Percentiles rank a stretch among this genome's conserved stretches.
These are phyloP conservation scores for Rhombomys opimus DNA, from an alignment of 2,113 vertebrate species.

Conservation along the genomic window DNA sequence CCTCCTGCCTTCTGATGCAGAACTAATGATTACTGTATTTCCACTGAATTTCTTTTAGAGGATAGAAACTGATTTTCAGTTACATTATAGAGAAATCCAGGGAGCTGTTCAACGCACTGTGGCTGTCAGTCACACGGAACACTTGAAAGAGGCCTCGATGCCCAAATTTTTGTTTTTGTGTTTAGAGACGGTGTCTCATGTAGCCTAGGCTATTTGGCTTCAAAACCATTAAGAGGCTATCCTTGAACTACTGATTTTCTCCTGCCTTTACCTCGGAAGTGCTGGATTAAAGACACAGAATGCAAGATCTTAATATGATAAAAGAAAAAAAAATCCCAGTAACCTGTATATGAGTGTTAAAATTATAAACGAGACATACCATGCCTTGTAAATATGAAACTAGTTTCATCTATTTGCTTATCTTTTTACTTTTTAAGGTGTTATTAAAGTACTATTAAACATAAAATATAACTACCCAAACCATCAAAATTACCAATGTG, in stretches of 20 bases:
- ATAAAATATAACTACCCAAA: neutral
- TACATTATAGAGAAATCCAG: neutral
- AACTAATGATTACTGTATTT: slow-evolving; percentile 38
- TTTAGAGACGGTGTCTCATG: neutral
- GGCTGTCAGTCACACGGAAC: neutral
- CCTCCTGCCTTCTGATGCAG: neutral
- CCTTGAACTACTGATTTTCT: neutral
- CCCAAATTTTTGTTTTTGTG: neutral
- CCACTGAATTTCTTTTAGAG: neutral
- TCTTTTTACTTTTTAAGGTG: neutral
- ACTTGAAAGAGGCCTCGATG: neutral
- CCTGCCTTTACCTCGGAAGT: neutral
- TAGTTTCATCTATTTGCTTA: neutral
- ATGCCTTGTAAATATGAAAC: neutral
- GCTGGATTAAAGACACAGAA: neutral
- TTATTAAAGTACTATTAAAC: neutral
- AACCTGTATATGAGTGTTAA: slow-evolving; percentile 11
- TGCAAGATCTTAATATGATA: neutral
- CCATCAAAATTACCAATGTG: neutral
- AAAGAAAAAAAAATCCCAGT: neutral
- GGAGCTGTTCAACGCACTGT: neutral
- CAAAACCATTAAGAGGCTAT: neutral
- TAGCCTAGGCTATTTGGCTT: neutral
- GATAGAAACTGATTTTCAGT: neutral
- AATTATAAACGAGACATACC: neutral